Evolutionary conservation across 2,888 invertebrate species (phyloP), one percentile per base, ranked within the genome.

Genomic region (Orthosia cruda): DNA sequence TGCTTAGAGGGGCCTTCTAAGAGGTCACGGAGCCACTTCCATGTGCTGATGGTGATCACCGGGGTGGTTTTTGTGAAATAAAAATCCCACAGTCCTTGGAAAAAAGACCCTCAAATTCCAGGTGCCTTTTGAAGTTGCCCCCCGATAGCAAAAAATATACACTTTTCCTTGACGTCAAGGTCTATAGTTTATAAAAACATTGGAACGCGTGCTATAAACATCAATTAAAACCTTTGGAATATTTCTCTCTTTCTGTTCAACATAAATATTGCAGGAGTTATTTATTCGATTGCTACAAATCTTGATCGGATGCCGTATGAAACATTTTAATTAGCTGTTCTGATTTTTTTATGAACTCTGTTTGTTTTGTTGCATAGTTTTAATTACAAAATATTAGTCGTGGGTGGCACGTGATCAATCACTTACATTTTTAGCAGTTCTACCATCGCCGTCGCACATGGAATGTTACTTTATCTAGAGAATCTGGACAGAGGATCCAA

Each of bases 301-400:
- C 40, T 68, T 7, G 13, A 49, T 49, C 40, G 32, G 1, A 40
- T 49, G 23, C 32, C 23, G 20, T 40, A 13, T 15, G 23, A 69
- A 74, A 55, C 26, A 52, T 72, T 76, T 72, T 75, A 72, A 72
- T 72, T 20, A 62, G 61, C 26, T 16, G 40, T 45, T 50, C 9
- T 18, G 23, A 26, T 55, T 16, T 77, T 26, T 45, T 72, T 77
- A 2, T 59, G 40, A 75, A 50, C 16, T 23, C 20, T 45, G 5
- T 26, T 72, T 54, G 16, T 47, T 45, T n/a, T 57, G 15, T 49
- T 26, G 26, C 20, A 16, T 20, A 13, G 20, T 55, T 50, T 52
- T 40, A 40, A 58, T 55, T 7, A 67, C 15, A 11, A 45, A 23
- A 65, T 26, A 67, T 15, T n/a, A 32, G 2, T 9, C 4, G 9